Percentiles rank a stretch among this genome's conserved stretches.
Conservation (phyloP, 2,888 invertebrate species). For the Nomada ferruginata region DNA sequence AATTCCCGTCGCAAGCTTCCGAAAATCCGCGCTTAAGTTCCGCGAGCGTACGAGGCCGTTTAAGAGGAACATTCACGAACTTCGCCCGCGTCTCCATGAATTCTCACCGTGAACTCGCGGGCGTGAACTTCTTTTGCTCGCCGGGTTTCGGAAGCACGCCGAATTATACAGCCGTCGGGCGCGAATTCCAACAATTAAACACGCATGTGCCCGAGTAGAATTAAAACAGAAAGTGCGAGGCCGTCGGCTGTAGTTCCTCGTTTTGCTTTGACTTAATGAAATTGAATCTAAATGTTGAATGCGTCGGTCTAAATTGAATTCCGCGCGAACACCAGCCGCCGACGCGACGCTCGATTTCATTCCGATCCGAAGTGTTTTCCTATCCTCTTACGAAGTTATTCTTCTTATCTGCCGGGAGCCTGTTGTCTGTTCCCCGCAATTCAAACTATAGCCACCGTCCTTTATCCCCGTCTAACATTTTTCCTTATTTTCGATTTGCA, state of each 20-base stretch:
- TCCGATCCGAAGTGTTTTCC: slow-evolving; percentile 16
- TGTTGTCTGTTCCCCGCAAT: slow-evolving; percentile 4
- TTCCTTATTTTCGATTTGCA: too few species aligned
- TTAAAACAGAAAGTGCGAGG: not conserved
- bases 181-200: slow-evolving; percentile 33
- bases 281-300: slow-evolving; percentile 41
- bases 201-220: not conserved
- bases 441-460: not conserved
- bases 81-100: slow-evolving; percentile 57
- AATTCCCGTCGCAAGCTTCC: slow-evolving; percentile 63
- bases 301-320: slow-evolving; percentile 32
- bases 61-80: slow-evolving; percentile 58
- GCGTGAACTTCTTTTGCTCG: slow-evolving; percentile 15
- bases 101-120: slow-evolving; percentile 40
- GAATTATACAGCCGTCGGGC: slow-evolving; percentile 28
- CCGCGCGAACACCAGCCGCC: slow-evolving; percentile 6
- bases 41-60: slow-evolving; percentile 40
- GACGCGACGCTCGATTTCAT: slow-evolving; percentile 26
- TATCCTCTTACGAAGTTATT: slow-evolving; percentile 31
- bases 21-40: slow-evolving; percentile 66
- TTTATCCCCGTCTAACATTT: too few species aligned
- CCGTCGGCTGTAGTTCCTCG: not conserved
- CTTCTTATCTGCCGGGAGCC: slow-evolving; percentile 21
- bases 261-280: slow-evolving; percentile 41
- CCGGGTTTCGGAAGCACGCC: not conserved